Percentiles rank a stretch among this genome's conserved stretches.
Evolutionary conservation across 2,113 vertebrate genomes (phyloP).

Genomic region (Corythaeola cristata): DNA sequence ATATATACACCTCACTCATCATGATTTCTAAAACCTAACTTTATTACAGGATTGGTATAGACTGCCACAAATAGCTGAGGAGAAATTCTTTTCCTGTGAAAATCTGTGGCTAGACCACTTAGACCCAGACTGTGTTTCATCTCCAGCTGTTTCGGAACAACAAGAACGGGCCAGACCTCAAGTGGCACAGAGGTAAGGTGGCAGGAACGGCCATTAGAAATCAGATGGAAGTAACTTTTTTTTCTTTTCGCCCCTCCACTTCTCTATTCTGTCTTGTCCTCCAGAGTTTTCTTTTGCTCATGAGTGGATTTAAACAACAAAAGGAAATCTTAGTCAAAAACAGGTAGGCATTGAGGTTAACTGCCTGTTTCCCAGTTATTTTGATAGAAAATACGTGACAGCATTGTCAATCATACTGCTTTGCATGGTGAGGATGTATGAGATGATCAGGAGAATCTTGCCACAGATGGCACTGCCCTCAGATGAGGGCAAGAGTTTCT

Average conservation of each 20-base stretch:
- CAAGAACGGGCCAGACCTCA: background rate
- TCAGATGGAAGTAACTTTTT: background rate
- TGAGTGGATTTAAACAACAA: background rate
- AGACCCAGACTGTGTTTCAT: accelerated
- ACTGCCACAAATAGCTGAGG: background rate
- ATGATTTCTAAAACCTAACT: background rate
- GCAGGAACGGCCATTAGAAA: background rate
- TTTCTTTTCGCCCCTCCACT: background rate
- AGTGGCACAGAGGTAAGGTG: background rate
- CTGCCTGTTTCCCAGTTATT: background rate
- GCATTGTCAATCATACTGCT: background rate
- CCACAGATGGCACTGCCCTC: background rate
- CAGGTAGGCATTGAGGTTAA: background rate
- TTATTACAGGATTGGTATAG: background rate
- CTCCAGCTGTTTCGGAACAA: background rate
- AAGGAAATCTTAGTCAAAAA: background rate
- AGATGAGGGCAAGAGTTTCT: background rate
- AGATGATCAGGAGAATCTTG: background rate
- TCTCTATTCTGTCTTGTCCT: background rate
- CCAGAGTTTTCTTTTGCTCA: background rate
- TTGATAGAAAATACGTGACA: background rate
- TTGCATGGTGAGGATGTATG: background rate
- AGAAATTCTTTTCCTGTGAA: background rate
- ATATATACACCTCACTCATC: accelerated
- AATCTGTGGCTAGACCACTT: background rate